Percentiles rank a stretch among this genome's conserved stretches.
Evolutionary conservation across 2,888 invertebrate genomes (phyloP).

Genomic region (Leptinotarsa haldemani): DNA sequence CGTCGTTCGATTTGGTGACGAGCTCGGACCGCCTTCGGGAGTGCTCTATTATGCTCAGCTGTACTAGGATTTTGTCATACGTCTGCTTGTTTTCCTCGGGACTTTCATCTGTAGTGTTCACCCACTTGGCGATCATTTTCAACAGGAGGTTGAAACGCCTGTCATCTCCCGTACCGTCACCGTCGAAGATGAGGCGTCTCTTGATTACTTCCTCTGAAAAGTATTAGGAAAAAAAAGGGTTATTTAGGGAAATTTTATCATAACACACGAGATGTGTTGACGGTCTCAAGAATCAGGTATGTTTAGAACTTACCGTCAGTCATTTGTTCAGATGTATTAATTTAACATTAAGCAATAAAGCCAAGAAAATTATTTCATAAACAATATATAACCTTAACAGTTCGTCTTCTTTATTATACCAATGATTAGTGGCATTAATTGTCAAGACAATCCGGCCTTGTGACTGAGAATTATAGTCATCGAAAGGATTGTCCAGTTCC

Average conservation of each 20-base stretch:
- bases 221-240: background rate
- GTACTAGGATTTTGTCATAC: conserved; percentile 84
- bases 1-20: conserved; percentile 83
- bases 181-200: conserved; percentile 91
- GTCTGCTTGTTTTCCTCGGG: conserved; percentile 77
- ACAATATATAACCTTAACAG: background rate
- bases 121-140: conserved; percentile 87
- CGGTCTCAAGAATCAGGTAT: too few species aligned
- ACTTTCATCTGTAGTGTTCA: conserved; percentile 74
- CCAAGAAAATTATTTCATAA: too few species aligned
- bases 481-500: too few species aligned
- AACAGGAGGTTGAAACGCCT: conserved; percentile 86
- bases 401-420: background rate
- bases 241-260: too few species aligned
- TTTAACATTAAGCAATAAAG: too few species aligned
- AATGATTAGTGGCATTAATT: too few species aligned
- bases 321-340: background rate
- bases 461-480: too few species aligned
- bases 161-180: conserved; percentile 97
- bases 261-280: too few species aligned
- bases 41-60: conserved; percentile 89
- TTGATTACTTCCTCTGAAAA: conserved; percentile 92
- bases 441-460: too few species aligned
- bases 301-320: background rate
- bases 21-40: conserved; percentile 86